These are phyloP conservation scores for Heliothis subflexa DNA, from an alignment of 1,140 invertebrate genomes.

Conservation along the genomic window DNA sequence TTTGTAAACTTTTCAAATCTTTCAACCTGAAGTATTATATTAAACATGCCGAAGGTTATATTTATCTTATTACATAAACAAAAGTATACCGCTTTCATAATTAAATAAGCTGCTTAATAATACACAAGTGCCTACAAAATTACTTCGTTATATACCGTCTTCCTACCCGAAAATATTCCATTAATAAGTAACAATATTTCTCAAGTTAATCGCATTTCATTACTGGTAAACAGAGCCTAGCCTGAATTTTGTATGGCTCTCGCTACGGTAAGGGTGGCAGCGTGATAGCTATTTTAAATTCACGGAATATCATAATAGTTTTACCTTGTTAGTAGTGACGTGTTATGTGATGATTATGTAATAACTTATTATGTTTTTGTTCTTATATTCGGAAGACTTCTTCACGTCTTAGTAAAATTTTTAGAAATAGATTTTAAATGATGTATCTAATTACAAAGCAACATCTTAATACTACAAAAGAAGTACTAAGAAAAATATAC, in stretches of 20 bases:
- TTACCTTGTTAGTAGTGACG: not conserved
- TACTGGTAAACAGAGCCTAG: not conserved
- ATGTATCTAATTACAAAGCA: not conserved
- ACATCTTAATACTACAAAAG: too few relatives aligned
- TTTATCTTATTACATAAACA: not conserved
- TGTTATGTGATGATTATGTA: slow-evolving; percentile 17
- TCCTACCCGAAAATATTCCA: slow-evolving; percentile 18
- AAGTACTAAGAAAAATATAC: too few relatives aligned
- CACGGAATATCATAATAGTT: slow-evolving; percentile 39
- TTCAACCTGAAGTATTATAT: too few relatives aligned
- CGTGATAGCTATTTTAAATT: slow-evolving; percentile 25
- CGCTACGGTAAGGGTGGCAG: not conserved
- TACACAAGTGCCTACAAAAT: not conserved
- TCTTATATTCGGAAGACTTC: not conserved
- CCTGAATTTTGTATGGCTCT: slow-evolving; percentile 34
- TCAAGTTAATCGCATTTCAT: slow-evolving; percentile 14
- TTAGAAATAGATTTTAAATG: not conserved
- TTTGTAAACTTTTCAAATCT: too few relatives aligned
- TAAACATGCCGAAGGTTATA: not conserved
- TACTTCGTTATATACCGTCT: not conserved
- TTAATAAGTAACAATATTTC: slow-evolving; percentile 21
- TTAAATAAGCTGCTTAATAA: not conserved
- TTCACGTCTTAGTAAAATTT: not conserved
- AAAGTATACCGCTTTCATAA: not conserved
- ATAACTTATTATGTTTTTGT: not conserved